phyloP scores from a whole-genome alignment of 2,113 vertebrate genomes.

The Mohoua ochrocephala region DNA sequence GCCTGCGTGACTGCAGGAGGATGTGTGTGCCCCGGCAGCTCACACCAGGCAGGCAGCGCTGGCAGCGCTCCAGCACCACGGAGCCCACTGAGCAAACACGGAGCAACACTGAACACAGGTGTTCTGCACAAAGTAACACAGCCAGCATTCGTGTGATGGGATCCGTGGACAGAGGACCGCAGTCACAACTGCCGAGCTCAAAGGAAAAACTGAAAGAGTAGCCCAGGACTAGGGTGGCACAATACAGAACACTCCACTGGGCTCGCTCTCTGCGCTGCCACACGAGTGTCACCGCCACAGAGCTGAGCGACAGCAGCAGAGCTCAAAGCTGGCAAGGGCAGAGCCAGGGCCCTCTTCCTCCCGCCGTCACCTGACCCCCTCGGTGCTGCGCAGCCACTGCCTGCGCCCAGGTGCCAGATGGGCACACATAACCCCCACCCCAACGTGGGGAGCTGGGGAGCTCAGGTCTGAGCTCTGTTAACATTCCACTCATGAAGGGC shows the following conservation, averaged over 20 bases:
- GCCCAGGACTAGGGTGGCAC: neutral
- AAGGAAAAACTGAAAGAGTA: neutral
- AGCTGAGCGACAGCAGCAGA: neutral
- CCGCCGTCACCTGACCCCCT: too few species aligned
- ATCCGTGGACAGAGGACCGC: rapidly evolving
- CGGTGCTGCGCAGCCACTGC: neutral
- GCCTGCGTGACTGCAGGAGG: neutral
- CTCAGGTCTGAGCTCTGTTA: neutral
- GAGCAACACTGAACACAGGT: neutral
- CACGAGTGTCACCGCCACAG: rapidly evolving
- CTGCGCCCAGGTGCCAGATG: rapidly evolving
- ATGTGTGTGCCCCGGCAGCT: neutral
- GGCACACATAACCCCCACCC: neutral
- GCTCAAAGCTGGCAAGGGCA: neutral
- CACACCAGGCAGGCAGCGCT: neutral
- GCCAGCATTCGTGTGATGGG: neutral
- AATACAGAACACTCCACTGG: rapidly evolving
- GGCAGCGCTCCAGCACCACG: neutral
- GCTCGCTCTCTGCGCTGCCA: neutral
- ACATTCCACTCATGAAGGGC: neutral
- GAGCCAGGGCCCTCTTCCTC: neutral
- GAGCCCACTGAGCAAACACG: neutral
- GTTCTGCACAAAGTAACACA: too few species aligned
- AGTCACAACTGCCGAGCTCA: neutral
- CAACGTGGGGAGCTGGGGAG: rapidly evolving